phyloP scores from a whole-genome alignment of 1,140 invertebrate species.

The Pygmarrhopalites habei region DNA sequence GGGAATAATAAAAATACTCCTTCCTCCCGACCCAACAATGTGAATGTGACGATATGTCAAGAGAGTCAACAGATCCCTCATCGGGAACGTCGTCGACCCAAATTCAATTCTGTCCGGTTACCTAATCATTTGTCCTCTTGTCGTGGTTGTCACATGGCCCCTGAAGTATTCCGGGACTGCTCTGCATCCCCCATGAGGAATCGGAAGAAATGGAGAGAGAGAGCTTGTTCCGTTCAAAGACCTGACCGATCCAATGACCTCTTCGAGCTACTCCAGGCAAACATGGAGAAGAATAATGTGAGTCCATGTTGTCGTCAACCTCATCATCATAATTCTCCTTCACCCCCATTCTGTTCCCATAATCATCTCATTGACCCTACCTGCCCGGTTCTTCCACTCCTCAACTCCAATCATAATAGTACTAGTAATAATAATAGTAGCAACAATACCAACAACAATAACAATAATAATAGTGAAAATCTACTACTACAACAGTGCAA shows the following conservation, averaged over 20 bases:
- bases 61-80: constrained; percentile 34
- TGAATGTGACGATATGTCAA: constrained; percentile 43
- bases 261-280: constrained; percentile 77
- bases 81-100: constrained; percentile 39
- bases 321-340: constrained; percentile 18
- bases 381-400: constrained; percentile 15
- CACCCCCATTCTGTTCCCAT: constrained; percentile 17
- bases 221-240: constrained; percentile 58
- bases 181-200: constrained; percentile 32
- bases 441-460: not conserved
- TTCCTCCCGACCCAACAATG: no score
- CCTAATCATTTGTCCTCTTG: constrained; percentile 26
- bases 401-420: constrained; percentile 12
- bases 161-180: constrained; percentile 31
- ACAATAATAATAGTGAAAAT: not conserved
- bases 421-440: not conserved
- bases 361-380: constrained; percentile 20
- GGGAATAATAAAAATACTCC: constrained; percentile 17
- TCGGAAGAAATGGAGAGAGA: constrained; percentile 37
- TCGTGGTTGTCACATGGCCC: constrained; percentile 29
- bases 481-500: not conserved
- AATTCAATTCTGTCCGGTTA: constrained; percentile 33
- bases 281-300: constrained; percentile 80
- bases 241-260: constrained; percentile 74
- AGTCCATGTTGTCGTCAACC: constrained; percentile 30